Evolutionary conservation across 2,888 invertebrate genomes (phyloP).

Genomic region (Dasysyrphus tricinctus): DNA sequence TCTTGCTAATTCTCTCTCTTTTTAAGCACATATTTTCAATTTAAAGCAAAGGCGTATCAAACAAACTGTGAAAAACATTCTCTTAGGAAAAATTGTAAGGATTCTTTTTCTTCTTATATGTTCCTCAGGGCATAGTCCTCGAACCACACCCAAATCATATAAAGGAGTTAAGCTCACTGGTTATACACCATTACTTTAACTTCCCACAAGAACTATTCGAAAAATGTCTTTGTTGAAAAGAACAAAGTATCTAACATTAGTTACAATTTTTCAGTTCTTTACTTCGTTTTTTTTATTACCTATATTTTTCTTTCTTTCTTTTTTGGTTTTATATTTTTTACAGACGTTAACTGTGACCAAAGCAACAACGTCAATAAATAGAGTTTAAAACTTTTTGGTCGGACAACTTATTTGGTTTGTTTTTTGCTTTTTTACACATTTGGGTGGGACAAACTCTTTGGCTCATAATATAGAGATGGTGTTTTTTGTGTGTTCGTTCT

Average conservation of each 20-base stretch:
- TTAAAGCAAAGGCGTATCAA: slow-evolving; percentile 33
- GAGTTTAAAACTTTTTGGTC: not conserved
- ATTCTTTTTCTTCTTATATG: slow-evolving; percentile 8
- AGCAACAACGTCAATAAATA: slow-evolving; percentile 21
- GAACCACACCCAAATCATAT: slow-evolving; percentile 26
- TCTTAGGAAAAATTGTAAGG: slow-evolving; percentile 10
- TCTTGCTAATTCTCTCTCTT: not conserved
- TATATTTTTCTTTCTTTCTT: not conserved
- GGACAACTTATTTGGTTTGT: not conserved
- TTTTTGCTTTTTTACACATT: slow-evolving; percentile 1
- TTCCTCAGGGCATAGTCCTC: slow-evolving; percentile 12
- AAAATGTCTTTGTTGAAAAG: slow-evolving; percentile 33
- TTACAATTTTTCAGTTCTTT: slow-evolving; percentile 29
- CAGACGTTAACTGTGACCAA: slow-evolving; percentile 12
- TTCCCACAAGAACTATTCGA: slow-evolving; percentile 27
- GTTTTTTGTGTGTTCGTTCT: not conserved
- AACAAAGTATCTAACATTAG: slow-evolving; percentile 31
- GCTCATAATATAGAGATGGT: not conserved
- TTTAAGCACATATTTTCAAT: slow-evolving; percentile 14
- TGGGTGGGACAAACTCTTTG: not conserved
- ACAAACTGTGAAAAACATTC: slow-evolving; percentile 29
- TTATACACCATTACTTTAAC: slow-evolving; percentile 28
- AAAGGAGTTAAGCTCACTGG: slow-evolving; percentile 7
- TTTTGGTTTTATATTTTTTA: not conserved
- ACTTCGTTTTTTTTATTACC: not conserved